These are phyloP conservation scores for Tenthredo scrophulariae DNA, from an alignment of 2,888 invertebrate species.

Conservation along the genomic window DNA sequence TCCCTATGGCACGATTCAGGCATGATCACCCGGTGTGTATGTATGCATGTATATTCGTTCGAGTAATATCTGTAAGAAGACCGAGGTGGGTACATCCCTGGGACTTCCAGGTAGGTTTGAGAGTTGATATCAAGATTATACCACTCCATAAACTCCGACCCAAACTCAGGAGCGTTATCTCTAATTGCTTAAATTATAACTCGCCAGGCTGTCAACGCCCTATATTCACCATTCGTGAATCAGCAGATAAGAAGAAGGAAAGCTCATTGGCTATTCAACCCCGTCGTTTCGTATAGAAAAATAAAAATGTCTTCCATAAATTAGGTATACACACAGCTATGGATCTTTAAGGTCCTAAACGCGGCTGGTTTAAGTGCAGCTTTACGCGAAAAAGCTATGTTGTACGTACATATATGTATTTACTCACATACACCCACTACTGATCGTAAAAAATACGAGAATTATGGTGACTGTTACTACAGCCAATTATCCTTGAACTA, in stretches of 20 bases:
- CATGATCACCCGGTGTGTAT: neutral
- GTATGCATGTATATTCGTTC: neutral
- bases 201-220: slow-evolving; percentile 50
- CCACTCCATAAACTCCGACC: slow-evolving; percentile 51
- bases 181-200: slow-evolving; percentile 50
- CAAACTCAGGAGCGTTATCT: slow-evolving; percentile 47
- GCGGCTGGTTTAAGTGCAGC: slow-evolving; percentile 17
- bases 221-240: slow-evolving; percentile 30
- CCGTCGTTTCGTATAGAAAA: neutral
- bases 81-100: neutral
- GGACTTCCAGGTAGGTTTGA: slow-evolving; percentile 45
- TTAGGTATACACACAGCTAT: neutral
- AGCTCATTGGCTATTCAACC: slow-evolving; percentile 22
- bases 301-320: neutral
- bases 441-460: slow-evolving; percentile 33
- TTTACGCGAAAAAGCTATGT: neutral
- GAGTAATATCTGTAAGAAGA: slow-evolving; percentile 38
- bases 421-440: neutral
- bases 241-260: slow-evolving; percentile 2
- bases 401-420: neutral
- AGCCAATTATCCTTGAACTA: slow-evolving; percentile 30
- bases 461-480: slow-evolving; percentile 30
- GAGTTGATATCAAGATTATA: slow-evolving; percentile 53
- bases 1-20: neutral
- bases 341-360: neutral